Conservation (phyloP, 2,797 vertebrate genomes). For the Propithecus perrieri region DNA sequence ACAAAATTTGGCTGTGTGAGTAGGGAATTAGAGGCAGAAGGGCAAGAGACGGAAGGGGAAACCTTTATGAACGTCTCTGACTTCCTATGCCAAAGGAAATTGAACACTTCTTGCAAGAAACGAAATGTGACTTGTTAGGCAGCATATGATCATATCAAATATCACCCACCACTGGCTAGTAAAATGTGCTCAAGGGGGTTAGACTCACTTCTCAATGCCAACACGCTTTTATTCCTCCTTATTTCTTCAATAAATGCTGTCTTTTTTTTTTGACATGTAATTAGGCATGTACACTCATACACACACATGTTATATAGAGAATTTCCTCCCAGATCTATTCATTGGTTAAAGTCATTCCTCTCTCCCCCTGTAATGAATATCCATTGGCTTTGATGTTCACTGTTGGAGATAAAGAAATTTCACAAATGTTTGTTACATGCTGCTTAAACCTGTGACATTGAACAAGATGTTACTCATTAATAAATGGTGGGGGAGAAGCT, state of each 20-base stretch:
- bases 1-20: background rate
- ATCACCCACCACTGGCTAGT: background rate
- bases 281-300: background rate
- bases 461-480: slow-evolving; percentile 47
- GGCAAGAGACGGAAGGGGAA: background rate
- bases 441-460: slow-evolving; percentile 18
- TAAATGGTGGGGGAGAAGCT: background rate
- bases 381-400: slow-evolving; percentile 47
- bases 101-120: slow-evolving; percentile 27
- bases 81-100: background rate
- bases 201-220: background rate
- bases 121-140: slow-evolving; percentile 1
- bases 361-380: background rate
- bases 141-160: slow-evolving; percentile 1
- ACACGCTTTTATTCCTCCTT: background rate
- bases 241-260: background rate
- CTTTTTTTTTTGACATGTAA: background rate
- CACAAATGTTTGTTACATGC: slow-evolving; percentile 11
- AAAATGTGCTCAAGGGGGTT: background rate
- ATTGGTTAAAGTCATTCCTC: background rate
- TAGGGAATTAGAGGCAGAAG: background rate
- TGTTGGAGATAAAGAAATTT: background rate
- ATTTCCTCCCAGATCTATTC: background rate
- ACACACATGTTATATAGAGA: background rate
- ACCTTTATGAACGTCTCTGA: slow-evolving; percentile 19